phyloP scores from a whole-genome alignment of 2,888 invertebrate species.

The Sphaeridia pumilis region DNA sequence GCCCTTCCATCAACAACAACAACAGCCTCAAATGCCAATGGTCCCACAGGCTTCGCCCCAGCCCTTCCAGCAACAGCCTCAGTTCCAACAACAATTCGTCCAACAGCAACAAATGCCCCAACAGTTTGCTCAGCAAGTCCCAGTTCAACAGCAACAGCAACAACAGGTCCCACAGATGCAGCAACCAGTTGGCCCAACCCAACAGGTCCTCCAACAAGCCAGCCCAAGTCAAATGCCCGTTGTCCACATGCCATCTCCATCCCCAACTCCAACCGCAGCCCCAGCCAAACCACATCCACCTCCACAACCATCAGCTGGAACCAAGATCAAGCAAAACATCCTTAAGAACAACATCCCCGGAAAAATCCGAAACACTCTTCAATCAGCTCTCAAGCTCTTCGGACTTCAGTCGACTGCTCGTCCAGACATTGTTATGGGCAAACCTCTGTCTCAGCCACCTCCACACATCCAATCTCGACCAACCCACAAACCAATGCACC shows the following conservation, averaged over 20 bases:
- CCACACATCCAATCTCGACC: background rate
- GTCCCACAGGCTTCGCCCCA: background rate
- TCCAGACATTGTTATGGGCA: conserved; percentile 21
- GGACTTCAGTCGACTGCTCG: conserved; percentile 29
- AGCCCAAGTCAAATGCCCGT: background rate
- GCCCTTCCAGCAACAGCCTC: background rate
- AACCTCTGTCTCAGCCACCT: conserved; percentile 7
- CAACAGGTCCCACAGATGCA: background rate
- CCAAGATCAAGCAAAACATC: conserved; percentile 5
- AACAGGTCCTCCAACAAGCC: conserved; percentile 5
- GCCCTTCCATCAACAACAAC: background rate
- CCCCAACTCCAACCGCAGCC: background rate
- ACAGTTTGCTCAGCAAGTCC: no score
- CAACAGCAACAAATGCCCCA: background rate
- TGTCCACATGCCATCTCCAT: conserved; percentile 7
- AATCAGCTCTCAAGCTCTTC: conserved; percentile 31
- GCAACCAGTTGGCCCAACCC: background rate
- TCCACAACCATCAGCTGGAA: conserved; percentile 5
- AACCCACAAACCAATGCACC: background rate
- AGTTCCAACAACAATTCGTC: no score
- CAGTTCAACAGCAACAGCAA: background rate
- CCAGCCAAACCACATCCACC: conserved; percentile 3
- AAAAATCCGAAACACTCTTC: conserved; percentile 21
- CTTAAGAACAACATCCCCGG: background rate
- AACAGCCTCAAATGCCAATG: conserved; percentile 2